Conservation (phyloP, 1,140 invertebrate species). For the Micrasema minimum region DNA sequence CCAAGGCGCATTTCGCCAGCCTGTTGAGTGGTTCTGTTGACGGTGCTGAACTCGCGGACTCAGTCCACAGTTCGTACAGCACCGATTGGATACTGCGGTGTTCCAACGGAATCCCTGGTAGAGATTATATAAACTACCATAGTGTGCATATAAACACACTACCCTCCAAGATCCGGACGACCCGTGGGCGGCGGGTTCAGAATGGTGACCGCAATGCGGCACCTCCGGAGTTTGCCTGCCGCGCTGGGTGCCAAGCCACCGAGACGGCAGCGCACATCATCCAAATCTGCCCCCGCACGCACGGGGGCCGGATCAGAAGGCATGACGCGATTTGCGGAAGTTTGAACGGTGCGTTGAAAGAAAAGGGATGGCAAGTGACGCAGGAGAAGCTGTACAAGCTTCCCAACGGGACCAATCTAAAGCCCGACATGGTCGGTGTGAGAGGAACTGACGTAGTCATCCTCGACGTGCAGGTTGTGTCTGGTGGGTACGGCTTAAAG, state of each 20-base stretch:
- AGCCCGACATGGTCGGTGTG: background rate
- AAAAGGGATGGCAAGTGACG: background rate
- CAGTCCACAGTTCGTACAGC: constrained; percentile 31
- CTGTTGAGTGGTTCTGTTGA: constrained; percentile 48
- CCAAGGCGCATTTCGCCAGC: constrained; percentile 29
- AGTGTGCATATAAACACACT: background rate
- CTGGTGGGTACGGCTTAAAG: background rate
- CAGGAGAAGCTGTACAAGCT: background rate
- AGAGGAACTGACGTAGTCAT: background rate
- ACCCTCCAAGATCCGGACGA: constrained; percentile 14
- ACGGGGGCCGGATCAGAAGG: constrained; percentile 55
- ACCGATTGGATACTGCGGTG: constrained; percentile 22
- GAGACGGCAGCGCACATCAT: constrained; percentile 59
- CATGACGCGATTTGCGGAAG: constrained; percentile 45
- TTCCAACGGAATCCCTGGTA: background rate
- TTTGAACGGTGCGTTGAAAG: background rate
- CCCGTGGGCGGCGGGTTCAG: constrained; percentile 10
- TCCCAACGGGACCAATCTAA: background rate
- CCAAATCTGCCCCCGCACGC: constrained; percentile 58
- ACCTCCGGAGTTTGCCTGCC: constrained; percentile 44
- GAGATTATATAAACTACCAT: background rate
- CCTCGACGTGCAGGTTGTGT: background rate
- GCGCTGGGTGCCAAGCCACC: constrained; percentile 55
- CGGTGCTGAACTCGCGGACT: constrained; percentile 53
- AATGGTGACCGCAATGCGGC: background rate